Evolutionary conservation across 2,113 vertebrate genomes (phyloP), one percentile per base, ranked within the genome.

Genomic region (Charadrius vociferus): DNA sequence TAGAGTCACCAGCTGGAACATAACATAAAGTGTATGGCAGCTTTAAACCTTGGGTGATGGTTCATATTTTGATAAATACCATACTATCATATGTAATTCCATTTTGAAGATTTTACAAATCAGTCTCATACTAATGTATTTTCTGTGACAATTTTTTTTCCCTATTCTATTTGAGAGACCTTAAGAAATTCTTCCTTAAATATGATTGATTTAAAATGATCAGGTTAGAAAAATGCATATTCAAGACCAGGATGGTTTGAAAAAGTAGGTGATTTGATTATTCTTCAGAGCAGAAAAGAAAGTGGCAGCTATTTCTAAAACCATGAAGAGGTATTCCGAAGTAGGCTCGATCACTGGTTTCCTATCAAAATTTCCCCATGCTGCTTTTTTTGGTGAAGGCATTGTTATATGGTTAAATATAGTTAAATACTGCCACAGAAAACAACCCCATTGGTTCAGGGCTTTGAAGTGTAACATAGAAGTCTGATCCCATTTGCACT

Each of bases 81-180:
- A 0, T 6, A 15, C 70, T 24, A 0, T 22, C 34, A 12, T 10
- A 2, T 41, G 18, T 53, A 47, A 39, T 72, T 77, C 21, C 9
- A 6, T 32, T 63, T 36, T 59, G 81, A 80, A 53, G 30, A 19
- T 63, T 85, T 63, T 85, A 30, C 47, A 61, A 8, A 49, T 37
- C 23, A 58, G 7, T 56, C 49, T 90, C 18, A 9, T 47, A 14
- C 7, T 32, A 14, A 21, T 49, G 23, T 63, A 13, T 89, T 90
- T 30, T 22, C 39, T 80, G 14, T 72, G 37, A 7, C 11, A 18
- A 0, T 23, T 72, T 23, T 72, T 81, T 81, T 52, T 74, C 0
- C 4, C 8, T 20, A 1, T 49, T 93, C 45, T 78, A 1, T 91
- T 78, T 81, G 39, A 77, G 39, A 56, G 17, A 50, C 10, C 24